Evolutionary conservation across 1,140 invertebrate species (phyloP), one percentile per base, ranked within the genome.

Genomic region (Zeugodacus cucurbitae): DNA sequence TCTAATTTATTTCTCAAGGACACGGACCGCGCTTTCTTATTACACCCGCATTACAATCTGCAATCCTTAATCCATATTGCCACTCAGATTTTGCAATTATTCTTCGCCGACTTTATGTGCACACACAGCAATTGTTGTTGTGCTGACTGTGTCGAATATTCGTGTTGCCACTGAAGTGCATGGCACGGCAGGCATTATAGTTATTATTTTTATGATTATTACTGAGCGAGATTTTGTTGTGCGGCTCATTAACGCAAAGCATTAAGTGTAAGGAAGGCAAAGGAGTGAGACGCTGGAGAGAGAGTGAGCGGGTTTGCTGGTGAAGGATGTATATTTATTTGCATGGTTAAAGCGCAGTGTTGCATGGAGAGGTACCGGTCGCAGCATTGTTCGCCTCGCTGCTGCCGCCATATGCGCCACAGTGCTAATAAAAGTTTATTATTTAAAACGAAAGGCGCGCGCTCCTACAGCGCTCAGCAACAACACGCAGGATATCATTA

Each of bases 401-500:
- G n/a, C 7, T 41, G 34, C 22, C 70, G 34, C 37, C 70, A 22
- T 29, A 34, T 41, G 10, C 74, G 41, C 22, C 74, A n/a, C 22
- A 26, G n/a, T 82, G 74, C 74, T 82, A 82, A 82, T 82, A 82
- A 82, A 82, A 82, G 41, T 82, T 82, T 82, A 82, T 82, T 82
- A 54, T 54, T 41, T 48, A 48, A 82, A 82, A 48, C 41, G 48
- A 54, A 54, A 54, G n/a, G n/a, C 17, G 48, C 48, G 74, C 44
- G n/a, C 10, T 14, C 5, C 41, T 54, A 14, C 67, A 67, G 64
- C 70, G 74, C 74, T 48, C 74, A 54, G 74, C 44, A 82, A 48
- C 74, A 48, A 82, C 37, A 48, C 74, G 85, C 85, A 86, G 85
- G 85, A 86, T 86, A 59, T 86, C 85, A 86, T 86, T 86, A 86